Evolutionary conservation across 2,113 vertebrate species (phyloP), one percentile per base, ranked within the genome.

Genomic region (Alethe castanea): DNA sequence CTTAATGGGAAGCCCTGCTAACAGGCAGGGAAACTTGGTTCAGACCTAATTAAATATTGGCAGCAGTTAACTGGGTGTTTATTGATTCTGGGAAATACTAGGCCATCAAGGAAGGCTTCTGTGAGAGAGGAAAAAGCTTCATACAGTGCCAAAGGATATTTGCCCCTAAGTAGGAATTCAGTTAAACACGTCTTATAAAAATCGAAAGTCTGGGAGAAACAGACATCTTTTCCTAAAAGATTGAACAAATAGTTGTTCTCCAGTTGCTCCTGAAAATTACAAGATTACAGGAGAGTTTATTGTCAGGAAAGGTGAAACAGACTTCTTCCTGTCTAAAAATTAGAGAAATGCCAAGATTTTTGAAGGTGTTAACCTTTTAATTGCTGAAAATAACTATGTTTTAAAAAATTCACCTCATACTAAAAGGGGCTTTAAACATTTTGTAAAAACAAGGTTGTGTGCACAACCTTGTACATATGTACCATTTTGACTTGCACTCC

Each of bases 391-490:
- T 52, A 83, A 36, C 12, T 52, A 12, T 28, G 31, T 12, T 86
- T 92, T 88, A 20, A 44, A 80, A 83, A 83, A 28, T 12, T 12
- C 2, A 35, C 4, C 19, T 84, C 11, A 14, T 62, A 19, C 2
- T 74, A 24, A 69, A 59, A 76, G 14, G 17, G 11, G 12, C 50
- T 57, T 70, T n/a, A 47, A 36, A 25, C 18, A 24, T 77, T 33
- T n/a, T 45, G 16, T 73, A 33, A 42, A 83, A 72, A 13, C 26
- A 59, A 33, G 38, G 19, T 65, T 86, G 54, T 5, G 17, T 26
- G 29, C 11, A 10, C n/a, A 53, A 10, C 33, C 45, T 72, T 1
- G 1, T n/a, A 19, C 4, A 0, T 25, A 20, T 0, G 0, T 40
- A 19, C 17, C 18, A 19, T 74, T 89, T 29, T 40, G 12, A 53